Conservation (phyloP, 2,888 invertebrate species). For the Seira sanloemensis region DNA sequence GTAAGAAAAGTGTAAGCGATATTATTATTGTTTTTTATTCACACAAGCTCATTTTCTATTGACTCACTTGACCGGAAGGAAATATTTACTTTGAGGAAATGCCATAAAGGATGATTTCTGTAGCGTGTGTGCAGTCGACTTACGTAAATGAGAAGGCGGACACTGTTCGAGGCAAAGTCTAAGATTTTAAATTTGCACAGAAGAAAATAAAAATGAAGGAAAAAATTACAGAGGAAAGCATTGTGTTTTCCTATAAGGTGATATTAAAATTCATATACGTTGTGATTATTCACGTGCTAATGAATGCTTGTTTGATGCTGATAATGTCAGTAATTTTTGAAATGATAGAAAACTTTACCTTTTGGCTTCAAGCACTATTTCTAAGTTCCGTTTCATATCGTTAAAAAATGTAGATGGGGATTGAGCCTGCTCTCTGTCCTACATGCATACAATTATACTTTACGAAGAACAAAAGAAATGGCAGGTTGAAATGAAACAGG, state of each 20-base stretch:
- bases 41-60: not conserved
- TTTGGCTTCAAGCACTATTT: too few relatives aligned
- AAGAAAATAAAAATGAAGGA: too few relatives aligned
- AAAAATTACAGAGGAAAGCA: slow-evolving; percentile 21
- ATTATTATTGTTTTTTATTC: too few relatives aligned
- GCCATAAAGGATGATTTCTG: too few relatives aligned
- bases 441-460: slow-evolving; percentile 9
- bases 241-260: too few relatives aligned
- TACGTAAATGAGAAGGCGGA: too few relatives aligned
- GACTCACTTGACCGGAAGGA: slow-evolving; percentile 41
- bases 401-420: not conserved
- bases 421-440: not conserved
- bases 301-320: slow-evolving; percentile 45
- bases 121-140: too few relatives aligned
- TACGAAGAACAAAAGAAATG: not conserved
- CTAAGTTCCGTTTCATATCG: slow-evolving; percentile 45
- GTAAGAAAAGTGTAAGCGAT: too few relatives aligned
- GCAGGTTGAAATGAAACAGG: not conserved
- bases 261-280: too few relatives aligned
- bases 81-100: slow-evolving; percentile 29
- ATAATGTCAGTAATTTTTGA: slow-evolving; percentile 45
- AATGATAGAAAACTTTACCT: slow-evolving; percentile 1
- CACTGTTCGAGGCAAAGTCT: too few relatives aligned
- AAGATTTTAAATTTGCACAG: too few relatives aligned
- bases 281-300: slow-evolving; percentile 49